Percentiles rank a stretch among this genome's conserved stretches.
Evolutionary conservation across 2,888 invertebrate species (phyloP).

Genomic region (Adelognathus sp.): DNA sequence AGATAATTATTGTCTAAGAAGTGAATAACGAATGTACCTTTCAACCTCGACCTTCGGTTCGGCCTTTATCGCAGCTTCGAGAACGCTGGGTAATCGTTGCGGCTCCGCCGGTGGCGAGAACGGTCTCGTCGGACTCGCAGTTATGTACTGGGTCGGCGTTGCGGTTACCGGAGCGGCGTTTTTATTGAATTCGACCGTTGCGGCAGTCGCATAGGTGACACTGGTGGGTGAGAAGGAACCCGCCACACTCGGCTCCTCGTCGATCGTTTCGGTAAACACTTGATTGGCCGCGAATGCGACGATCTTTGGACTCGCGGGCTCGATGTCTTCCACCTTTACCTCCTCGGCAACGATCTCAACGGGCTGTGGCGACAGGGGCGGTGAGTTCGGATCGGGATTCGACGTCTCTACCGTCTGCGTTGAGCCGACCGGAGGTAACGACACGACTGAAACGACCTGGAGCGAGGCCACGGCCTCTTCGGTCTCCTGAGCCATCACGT

Average conservation of each 20-base stretch:
- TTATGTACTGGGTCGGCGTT: constrained; percentile 70
- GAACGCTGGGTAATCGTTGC: constrained; percentile 85
- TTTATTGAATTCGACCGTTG: constrained; percentile 70
- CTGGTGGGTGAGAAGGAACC: constrained; percentile 73
- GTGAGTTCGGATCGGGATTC: constrained; percentile 81
- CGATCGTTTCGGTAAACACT: constrained; percentile 70
- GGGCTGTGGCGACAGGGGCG: constrained; percentile 75
- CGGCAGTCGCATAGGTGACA: constrained; percentile 67
- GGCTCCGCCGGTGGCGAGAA: constrained; percentile 79
- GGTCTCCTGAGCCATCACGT: constrained; percentile 78
- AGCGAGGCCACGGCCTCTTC: constrained; percentile 80
- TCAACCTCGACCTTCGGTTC: constrained; percentile 91
- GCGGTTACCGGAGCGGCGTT: constrained; percentile 55
- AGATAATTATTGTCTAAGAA: background rate
- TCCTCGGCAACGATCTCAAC: constrained; percentile 73
- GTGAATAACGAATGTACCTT: constrained; percentile 71
- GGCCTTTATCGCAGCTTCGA: constrained; percentile 93
- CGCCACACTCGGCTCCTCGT: constrained; percentile 65
- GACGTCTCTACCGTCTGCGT: constrained; percentile 85
- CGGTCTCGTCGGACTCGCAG: constrained; percentile 74
- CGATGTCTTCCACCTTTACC: constrained; percentile 73
- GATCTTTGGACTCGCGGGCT: constrained; percentile 73
- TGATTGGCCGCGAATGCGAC: constrained; percentile 71
- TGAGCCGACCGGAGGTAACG: constrained; percentile 84
- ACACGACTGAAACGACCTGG: constrained; percentile 82